phyloP scores from a whole-genome alignment of 2,113 vertebrate species.

The Ia io region DNA sequence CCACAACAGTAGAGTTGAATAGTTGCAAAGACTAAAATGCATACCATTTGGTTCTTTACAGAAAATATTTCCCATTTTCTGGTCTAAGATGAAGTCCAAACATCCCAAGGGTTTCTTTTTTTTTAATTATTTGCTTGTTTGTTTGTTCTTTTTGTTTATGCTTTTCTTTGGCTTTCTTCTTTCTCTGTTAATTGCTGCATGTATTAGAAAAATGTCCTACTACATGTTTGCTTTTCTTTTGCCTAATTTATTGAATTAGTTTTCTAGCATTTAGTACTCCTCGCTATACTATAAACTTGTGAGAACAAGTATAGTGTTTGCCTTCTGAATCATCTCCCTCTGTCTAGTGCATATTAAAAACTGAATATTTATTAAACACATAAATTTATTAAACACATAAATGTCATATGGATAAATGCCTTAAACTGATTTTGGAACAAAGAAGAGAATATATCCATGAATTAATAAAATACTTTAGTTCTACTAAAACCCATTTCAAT shows the following conservation, averaged over 20 bases:
- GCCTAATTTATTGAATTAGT: neutral
- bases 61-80: neutral
- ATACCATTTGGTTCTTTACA: neutral
- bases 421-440: neutral
- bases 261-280: neutral
- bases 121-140: neutral
- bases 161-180: neutral
- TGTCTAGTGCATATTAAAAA: neutral
- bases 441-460: neutral
- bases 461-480: neutral
- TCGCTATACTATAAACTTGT: neutral
- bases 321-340: neutral
- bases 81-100: neutral
- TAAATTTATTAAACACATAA: constrained; percentile 21
- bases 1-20: neutral
- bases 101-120: neutral
- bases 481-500: neutral
- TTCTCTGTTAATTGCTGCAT: neutral
- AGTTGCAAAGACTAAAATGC: neutral
- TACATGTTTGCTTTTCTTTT: neutral
- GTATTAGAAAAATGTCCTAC: neutral
- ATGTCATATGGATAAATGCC: neutral
- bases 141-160: neutral
- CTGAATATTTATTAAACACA: constrained; percentile 11
- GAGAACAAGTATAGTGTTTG: neutral